A percentile compares a stretch with the other conserved stretches of the same genome.
Evolutionary conservation across 2,888 invertebrate species (phyloP).

Genomic region (Eupithecia subumbrata): DNA sequence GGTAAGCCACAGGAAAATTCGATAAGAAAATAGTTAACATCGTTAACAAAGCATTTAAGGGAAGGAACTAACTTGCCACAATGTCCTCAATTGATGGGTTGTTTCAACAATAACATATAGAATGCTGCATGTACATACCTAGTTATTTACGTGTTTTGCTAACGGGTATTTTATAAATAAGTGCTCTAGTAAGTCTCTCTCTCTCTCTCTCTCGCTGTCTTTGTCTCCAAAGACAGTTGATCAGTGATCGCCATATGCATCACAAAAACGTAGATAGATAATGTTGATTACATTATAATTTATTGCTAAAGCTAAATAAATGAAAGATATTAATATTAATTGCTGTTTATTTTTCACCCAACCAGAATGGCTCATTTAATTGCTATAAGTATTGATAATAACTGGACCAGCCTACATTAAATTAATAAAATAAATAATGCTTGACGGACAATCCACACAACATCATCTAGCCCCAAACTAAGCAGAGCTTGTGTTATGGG

Average conservation of each 20-base stretch:
- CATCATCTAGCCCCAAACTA: too few species aligned
- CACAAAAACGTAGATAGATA: background rate
- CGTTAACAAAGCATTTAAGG: background rate
- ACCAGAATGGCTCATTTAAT: background rate
- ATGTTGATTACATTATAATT: background rate
- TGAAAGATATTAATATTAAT: background rate
- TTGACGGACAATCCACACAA: too few species aligned
- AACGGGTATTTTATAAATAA: background rate
- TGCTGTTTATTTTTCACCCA: conserved; percentile 1
- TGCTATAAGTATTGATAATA: background rate
- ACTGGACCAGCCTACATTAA: background rate
- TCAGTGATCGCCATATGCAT: background rate
- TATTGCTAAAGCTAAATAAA: conserved; percentile 4
- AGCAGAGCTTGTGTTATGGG: too few species aligned
- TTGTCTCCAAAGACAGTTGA: background rate
- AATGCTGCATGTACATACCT: background rate
- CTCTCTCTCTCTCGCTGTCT: background rate
- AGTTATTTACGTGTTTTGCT: background rate
- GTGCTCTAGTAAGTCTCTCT: background rate
- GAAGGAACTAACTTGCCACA: background rate
- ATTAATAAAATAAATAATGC: too few species aligned
- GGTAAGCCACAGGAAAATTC: background rate
- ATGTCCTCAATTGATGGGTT: background rate
- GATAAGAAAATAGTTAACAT: conserved; percentile 3
- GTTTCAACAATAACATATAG: background rate